Evolutionary conservation across 2,113 vertebrate genomes (phyloP).

Genomic region (Passer montanus): DNA sequence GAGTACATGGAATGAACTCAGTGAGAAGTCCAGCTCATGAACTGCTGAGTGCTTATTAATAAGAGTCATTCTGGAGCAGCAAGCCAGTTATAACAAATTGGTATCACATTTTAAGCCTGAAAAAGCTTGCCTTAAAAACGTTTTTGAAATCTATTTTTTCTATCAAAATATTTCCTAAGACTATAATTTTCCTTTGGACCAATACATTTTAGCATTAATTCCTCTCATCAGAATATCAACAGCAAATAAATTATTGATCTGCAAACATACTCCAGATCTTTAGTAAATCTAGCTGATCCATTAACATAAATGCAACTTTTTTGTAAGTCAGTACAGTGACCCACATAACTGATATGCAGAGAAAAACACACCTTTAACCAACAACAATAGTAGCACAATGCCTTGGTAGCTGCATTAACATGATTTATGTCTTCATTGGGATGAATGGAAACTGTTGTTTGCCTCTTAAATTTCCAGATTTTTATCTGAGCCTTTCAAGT

Average conservation of each 20-base stretch:
- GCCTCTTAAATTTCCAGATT: neutral
- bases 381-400: neutral
- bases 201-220: neutral
- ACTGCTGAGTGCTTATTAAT: neutral
- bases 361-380: neutral
- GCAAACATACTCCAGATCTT: neutral
- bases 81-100: conserved; percentile 14
- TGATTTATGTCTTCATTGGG: neutral
- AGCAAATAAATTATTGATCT: neutral
- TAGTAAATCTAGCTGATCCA: neutral
- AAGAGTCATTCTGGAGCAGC: neutral
- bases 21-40: neutral
- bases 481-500: neutral
- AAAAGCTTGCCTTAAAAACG: neutral
- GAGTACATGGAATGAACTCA: neutral
- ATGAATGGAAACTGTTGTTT: neutral
- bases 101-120: neutral
- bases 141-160: neutral
- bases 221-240: neutral
- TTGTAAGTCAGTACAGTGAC: neutral
- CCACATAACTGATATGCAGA: neutral
- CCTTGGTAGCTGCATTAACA: neutral
- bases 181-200: neutral
- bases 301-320: neutral
- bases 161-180: neutral